Conservation (phyloP, 2,113 vertebrate genomes). For the Crocuta crocuta region DNA sequence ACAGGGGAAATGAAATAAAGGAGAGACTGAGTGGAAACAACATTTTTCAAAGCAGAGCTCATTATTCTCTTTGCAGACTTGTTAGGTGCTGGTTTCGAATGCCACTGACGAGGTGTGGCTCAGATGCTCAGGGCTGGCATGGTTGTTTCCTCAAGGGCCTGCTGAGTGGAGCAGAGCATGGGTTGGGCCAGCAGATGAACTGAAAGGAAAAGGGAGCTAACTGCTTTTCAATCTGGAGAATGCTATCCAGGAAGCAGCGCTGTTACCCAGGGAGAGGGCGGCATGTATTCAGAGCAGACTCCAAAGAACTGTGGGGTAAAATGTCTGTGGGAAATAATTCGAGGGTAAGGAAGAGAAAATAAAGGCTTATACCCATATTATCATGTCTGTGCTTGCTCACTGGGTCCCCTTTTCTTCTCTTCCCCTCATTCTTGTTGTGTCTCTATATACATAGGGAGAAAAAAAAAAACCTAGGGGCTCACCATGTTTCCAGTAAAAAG, state of each 20-base stretch:
- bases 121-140: background rate
- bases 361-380: slow-evolving; percentile 73
- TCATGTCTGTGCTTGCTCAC: slow-evolving; percentile 64
- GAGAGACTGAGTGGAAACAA: background rate
- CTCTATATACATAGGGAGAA: background rate
- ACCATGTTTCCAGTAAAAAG: slow-evolving; percentile 56
- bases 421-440: slow-evolving; percentile 53
- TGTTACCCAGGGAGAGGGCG: slow-evolving; percentile 28
- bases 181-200: background rate
- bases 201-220: background rate
- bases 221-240: slow-evolving; percentile 10
- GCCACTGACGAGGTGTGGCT: background rate
- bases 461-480: background rate
- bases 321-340: slow-evolving; percentile 78
- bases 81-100: slow-evolving; percentile 21
- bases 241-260: slow-evolving; percentile 20
- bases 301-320: slow-evolving; percentile 63
- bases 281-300: slow-evolving; percentile 56
- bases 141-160: slow-evolving; percentile 40
- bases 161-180: background rate
- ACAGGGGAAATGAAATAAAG: background rate
- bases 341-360: slow-evolving; percentile 79
- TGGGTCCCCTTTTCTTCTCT: slow-evolving; percentile 55
- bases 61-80: slow-evolving; percentile 44
- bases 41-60: slow-evolving; percentile 37